Evolutionary conservation across 1,140 invertebrate species (phyloP), one percentile per base, ranked within the genome.

Genomic region (Trachelipus rathkii): DNA sequence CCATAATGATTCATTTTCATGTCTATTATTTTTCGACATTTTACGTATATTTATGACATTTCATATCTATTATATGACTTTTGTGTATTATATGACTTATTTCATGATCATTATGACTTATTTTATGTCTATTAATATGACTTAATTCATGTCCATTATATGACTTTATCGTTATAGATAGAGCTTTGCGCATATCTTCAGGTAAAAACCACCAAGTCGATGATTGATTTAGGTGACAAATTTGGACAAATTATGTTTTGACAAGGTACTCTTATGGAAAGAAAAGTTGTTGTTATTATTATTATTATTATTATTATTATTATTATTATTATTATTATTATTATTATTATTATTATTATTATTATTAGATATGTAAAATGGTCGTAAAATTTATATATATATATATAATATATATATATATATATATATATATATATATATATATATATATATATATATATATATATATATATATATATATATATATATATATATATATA

Each of bases 391-490:
- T 10, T 50, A 50, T 50, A 50, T 50, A 50, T 50, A 50, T 50
- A 50, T 50, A 50, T 50, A 50, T 50, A 50, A 50, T 50, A 50
- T 50, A 50, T 50, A 50, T 50, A 50, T 50, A 50, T 50, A 50
- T 50, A 60, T 13, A 60, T 60, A 60, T 60, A 60, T 60, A 60
- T 60, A 60, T 60, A 60, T 60, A 60, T 60, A 60, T 60, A 60
- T 60, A 60, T 60, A 60, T 60, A 60, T 60, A 60, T 60, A 60
- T 60, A 60, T 60, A 60, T 60, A 60, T 60, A 60, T 60, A 60
- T 60, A 60, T 60, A 60, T 60, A 60, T 60, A 60, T 60, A 60
- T 60, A 60, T 60, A 60, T 60, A 60, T 60, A 60, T 60, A 60
- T 60, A 60, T 60, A 60, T 60, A 60, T 60, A 60, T 60, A 60